phyloP scores from a whole-genome alignment of 2,113 vertebrate genomes.

The Girardinichthys multiradiatus region DNA sequence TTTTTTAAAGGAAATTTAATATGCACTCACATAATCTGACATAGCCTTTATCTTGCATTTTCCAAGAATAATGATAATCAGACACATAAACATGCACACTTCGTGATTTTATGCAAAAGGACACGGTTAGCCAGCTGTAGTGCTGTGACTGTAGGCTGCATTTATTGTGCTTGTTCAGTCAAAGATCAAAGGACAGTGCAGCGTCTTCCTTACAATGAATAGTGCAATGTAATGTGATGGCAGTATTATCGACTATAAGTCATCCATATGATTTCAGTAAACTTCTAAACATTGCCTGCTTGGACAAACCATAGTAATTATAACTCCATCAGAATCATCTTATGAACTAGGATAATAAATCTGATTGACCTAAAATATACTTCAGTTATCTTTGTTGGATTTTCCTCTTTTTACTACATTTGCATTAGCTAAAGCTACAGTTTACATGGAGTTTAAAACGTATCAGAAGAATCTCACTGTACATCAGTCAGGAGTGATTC shows the following conservation, averaged over 20 bases:
- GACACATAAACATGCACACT: constrained; percentile 34
- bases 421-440: too few relatives aligned
- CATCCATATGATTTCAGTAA: background rate
- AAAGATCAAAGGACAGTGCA: constrained; percentile 8
- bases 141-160: background rate
- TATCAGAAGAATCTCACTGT: too few relatives aligned
- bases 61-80: background rate
- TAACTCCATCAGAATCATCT: background rate
- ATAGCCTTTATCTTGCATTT: constrained; percentile 16
- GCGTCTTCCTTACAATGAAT: background rate
- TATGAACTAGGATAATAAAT: background rate
- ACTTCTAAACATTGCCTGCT: background rate
- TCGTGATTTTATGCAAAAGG: background rate
- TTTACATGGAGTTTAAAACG: too few relatives aligned
- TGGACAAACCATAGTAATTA: background rate
- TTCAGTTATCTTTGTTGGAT: too few relatives aligned
- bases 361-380: too few relatives aligned
- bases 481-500: too few relatives aligned
- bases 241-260: background rate
- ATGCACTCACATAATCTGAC: constrained; percentile 28
- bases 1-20: constrained; percentile 48
- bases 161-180: constrained; percentile 34
- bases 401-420: too few relatives aligned
- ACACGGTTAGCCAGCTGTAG: background rate
- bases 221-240: background rate